A percentile compares a stretch with the other conserved stretches of the same genome.
Evolutionary conservation across 2,113 vertebrate species (phyloP).

Genomic region (Pteronura brasiliensis): DNA sequence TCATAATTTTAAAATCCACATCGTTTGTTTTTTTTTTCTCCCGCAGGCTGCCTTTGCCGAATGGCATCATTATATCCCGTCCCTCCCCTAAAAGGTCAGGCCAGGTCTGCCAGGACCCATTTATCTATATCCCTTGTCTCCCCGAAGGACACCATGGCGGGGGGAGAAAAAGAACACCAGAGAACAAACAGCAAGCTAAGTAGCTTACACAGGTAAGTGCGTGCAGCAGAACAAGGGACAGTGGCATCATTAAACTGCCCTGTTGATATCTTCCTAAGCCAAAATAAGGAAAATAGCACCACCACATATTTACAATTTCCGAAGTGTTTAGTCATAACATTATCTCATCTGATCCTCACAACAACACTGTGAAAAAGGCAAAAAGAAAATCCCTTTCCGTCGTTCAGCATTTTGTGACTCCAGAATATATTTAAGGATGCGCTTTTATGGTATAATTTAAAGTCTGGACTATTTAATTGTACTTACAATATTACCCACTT

Average conservation of each 20-base stretch:
- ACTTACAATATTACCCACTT: slow-evolving; percentile 10
- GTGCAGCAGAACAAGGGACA: neutral
- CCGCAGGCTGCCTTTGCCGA: neutral
- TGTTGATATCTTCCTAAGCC: neutral
- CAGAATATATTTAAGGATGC: neutral
- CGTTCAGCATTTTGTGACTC: neutral
- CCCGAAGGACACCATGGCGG: neutral
- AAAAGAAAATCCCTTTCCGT: neutral
- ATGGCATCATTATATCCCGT: neutral
- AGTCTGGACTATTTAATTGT: slow-evolving; percentile 32
- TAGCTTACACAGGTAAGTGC: neutral
- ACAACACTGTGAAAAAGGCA: neutral
- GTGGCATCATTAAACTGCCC: neutral
- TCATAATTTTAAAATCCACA: slow-evolving; percentile 9
- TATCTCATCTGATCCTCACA: neutral
- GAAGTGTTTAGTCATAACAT: neutral
- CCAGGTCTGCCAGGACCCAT: neutral
- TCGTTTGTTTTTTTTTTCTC: neutral
- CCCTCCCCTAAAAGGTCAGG: slow-evolving; percentile 26
- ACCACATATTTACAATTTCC: neutral
- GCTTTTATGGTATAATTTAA: slow-evolving; percentile 1
- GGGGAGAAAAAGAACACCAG: neutral
- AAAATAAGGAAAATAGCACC: neutral
- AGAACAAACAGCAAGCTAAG: neutral
- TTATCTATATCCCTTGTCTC: neutral